These are phyloP conservation scores for Tigriopus japonicus DNA, from an alignment of 1,140 invertebrate genomes.

Conservation along the genomic window DNA sequence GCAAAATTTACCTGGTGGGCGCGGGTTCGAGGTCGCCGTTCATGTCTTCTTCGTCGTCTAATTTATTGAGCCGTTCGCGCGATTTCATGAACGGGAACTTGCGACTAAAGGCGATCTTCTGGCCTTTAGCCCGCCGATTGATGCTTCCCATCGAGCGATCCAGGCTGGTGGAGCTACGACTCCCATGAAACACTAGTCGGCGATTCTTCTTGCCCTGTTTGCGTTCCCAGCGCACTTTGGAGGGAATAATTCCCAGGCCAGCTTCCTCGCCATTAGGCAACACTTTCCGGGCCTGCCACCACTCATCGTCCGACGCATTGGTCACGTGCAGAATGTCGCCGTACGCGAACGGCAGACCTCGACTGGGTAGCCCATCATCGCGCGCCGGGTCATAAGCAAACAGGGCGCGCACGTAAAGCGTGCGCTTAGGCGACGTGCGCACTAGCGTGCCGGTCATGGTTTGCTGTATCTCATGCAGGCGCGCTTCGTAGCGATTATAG, in stretches of 20 bases:
- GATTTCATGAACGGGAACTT: constrained; percentile 91
- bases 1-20: constrained; percentile 36
- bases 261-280: constrained; percentile 14
- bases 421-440: constrained; percentile 72
- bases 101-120: constrained; percentile 88
- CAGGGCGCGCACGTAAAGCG: constrained; percentile 73
- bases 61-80: constrained; percentile 34
- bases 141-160: not conserved
- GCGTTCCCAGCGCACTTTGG: constrained; percentile 70
- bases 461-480: constrained; percentile 87
- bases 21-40: constrained; percentile 44
- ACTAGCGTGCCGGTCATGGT: constrained; percentile 52
- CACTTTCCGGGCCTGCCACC: constrained; percentile 56
- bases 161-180: constrained; percentile 33
- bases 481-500: constrained; percentile 63
- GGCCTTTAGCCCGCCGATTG: constrained; percentile 43
- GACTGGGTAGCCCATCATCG: constrained; percentile 87
- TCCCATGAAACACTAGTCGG: constrained; percentile 90
- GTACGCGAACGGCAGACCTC: constrained; percentile 80
- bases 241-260: constrained; percentile 61
- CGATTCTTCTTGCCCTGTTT: constrained; percentile 87
- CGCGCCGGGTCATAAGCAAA: constrained; percentile 84
- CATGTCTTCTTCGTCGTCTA: constrained; percentile 91
- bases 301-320: constrained; percentile 95
- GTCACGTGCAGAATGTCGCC: constrained; percentile 96